Base-by-base conservation (phyloP, 1,140 invertebrate species). In the Brachionus plicatilis region DNA sequence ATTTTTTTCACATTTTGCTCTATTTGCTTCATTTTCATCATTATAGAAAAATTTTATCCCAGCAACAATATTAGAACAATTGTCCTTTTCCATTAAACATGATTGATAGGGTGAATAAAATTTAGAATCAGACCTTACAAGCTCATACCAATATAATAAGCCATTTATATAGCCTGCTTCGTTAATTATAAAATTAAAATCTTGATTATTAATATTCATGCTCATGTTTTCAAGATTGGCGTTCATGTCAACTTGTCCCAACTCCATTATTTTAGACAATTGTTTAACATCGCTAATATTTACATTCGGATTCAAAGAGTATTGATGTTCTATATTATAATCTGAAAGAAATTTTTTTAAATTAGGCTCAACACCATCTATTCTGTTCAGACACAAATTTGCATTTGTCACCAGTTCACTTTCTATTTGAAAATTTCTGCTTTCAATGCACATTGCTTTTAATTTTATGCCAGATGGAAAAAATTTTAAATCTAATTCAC, bases 391-490 rank as follows among this genome's bases (percentile, higher is more conserved):
- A 29, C 72, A 76, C 12, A 76, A 17, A 29, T 76, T 76, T 76
- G 11, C 53, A 76, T 76, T 76, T 1, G 43, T 50, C 7, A 76
- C 24, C 9, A 76, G 72, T 76, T 50, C 72, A 50, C 43, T 50
- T 76, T 76, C 72, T 3, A 47, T 50, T 14, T 27, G 20, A 50
- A 76, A 50, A 50, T 50, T 76, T 50, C 43, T 76, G 27, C 72
- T 76, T 47, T 76, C 72, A 53, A 76, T 76, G 11, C 41, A 47
- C 72, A 76, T 76, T 11, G 20, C 72, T 50, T 76, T 76, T 27
- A 76, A 6, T 29, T 76, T 76, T 14, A 76, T 29, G 5, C 45
- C 72, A 33, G 43, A 20, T 50, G 72, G 72, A 76, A 50, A 50
- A 27, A 76, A 29, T 50, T 47, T 20, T 4, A 76, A 47, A 24